These are phyloP conservation scores for Gadus macrocephalus DNA, from an alignment of 2,113 vertebrate genomes.

Conservation along the genomic window DNA sequence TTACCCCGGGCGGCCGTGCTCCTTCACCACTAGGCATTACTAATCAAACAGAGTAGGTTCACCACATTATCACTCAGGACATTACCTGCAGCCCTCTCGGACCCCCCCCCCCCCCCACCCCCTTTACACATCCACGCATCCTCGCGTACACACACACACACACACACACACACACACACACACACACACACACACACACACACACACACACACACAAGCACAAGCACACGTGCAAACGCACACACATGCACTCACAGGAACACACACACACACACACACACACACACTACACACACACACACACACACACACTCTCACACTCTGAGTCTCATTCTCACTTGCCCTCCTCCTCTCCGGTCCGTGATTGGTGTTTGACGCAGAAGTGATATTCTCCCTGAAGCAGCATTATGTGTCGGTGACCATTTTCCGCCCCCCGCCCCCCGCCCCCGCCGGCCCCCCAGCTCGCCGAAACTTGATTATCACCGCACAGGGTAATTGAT, in stretches of 20 bases:
- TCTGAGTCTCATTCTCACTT: neutral
- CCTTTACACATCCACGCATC: neutral
- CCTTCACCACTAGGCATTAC: constrained; percentile 5
- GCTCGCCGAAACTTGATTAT: constrained; percentile 59
- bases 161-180: too few relatives aligned
- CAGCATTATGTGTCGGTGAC: constrained; percentile 35
- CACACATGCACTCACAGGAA: too few relatives aligned
- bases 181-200: too few relatives aligned
- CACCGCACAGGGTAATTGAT: constrained; percentile 63
- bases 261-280: too few relatives aligned
- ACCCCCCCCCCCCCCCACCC: neutral
- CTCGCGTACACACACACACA: too few relatives aligned
- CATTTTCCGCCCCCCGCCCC: constrained; percentile 21
- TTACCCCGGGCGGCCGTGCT: constrained; percentile 24
- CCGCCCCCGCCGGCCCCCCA: too few relatives aligned
- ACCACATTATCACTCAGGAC: constrained; percentile 36
- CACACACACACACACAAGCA: too few relatives aligned
- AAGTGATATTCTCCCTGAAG: constrained; percentile 34
- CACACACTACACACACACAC: too few relatives aligned
- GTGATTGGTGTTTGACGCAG: constrained; percentile 36
- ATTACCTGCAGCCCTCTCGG: constrained; percentile 19
- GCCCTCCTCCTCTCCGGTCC: constrained; percentile 4
- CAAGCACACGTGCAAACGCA: too few relatives aligned
- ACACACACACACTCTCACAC: too few relatives aligned
- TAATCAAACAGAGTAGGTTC: too few relatives aligned